phyloP scores from a whole-genome alignment of 1,140 invertebrate genomes.

The Lycorma delicatula region DNA sequence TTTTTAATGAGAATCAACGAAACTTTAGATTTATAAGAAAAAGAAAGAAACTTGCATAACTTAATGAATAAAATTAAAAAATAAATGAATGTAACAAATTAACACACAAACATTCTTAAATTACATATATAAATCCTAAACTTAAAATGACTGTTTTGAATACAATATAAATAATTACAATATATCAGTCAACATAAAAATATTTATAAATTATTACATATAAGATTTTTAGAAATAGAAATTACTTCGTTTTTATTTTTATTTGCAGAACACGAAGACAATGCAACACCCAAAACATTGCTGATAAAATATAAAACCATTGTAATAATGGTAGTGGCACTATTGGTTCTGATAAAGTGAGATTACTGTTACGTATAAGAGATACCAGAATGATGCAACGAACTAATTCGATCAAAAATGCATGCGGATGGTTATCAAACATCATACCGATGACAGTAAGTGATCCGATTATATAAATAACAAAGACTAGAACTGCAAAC shows the following conservation, averaged over 20 bases:
- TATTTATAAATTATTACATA: too few relatives aligned
- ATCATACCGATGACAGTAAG: conserved; percentile 59
- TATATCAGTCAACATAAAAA: too few relatives aligned
- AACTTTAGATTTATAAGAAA: too few relatives aligned
- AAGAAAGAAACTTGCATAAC: too few relatives aligned
- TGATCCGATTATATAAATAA: conserved; percentile 54
- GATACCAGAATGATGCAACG: conserved; percentile 43
- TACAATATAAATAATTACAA: too few relatives aligned
- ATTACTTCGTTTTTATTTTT: conserved; percentile 9
- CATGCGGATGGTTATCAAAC: conserved; percentile 49
- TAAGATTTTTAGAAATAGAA: too few relatives aligned
- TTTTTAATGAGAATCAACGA: too few relatives aligned
- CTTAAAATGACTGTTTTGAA: too few relatives aligned
- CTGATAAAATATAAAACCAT: conserved; percentile 20
- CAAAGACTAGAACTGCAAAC: conserved; percentile 44
- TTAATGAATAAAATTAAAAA: too few relatives aligned
- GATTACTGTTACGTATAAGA: neutral
- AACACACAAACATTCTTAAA: too few relatives aligned
- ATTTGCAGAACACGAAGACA: conserved; percentile 18
- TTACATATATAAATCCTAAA: too few relatives aligned
- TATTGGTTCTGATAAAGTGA: neutral
- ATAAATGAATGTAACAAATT: too few relatives aligned
- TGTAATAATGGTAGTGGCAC: conserved; percentile 15
- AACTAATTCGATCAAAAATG: conserved; percentile 44
- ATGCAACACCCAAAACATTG: conserved; percentile 23